Evolutionary conservation across 2,113 vertebrate genomes (phyloP).

Genomic region (Phocoena phocoena): DNA sequence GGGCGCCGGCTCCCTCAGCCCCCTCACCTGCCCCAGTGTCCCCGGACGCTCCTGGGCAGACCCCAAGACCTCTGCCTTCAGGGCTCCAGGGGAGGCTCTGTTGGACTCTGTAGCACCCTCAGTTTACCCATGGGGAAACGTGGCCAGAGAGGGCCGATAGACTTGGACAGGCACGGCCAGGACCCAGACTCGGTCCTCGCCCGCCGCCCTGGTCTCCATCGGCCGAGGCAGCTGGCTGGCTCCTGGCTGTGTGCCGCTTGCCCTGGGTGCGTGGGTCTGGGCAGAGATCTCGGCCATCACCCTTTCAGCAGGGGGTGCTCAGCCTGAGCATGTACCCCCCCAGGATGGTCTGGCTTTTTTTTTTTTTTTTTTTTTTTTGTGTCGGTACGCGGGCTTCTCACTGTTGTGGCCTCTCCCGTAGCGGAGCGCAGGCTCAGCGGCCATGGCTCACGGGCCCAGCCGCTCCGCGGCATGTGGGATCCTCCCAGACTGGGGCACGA

Average conservation of each 20-base stretch:
- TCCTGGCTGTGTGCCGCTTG: accelerated
- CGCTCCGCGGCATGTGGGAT: too few relatives aligned
- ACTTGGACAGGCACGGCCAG: accelerated
- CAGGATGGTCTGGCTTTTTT: too few relatives aligned
- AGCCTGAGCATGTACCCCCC: background rate
- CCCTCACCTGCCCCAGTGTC: accelerated
- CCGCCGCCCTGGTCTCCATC: accelerated
- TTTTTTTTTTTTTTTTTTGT: too few relatives aligned
- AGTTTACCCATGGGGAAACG: background rate
- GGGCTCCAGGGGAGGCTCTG: background rate
- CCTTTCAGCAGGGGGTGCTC: background rate
- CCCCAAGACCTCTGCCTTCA: accelerated
- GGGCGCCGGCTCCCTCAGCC: background rate
- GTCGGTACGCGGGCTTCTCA: too few relatives aligned
- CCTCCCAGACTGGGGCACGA: too few relatives aligned
- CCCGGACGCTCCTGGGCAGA: background rate
- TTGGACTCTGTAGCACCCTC: background rate
- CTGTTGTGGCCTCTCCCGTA: too few relatives aligned
- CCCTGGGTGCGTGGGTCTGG: accelerated
- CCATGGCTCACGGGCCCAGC: too few relatives aligned
- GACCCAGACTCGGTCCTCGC: accelerated
- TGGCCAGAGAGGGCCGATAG: background rate
- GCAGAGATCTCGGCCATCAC: background rate
- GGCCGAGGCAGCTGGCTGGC: accelerated
- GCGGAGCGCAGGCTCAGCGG: too few relatives aligned